Evolutionary conservation across 64 coral and sea anemone species (phyloP).

Genomic region (Platygyra sinensis): DNA sequence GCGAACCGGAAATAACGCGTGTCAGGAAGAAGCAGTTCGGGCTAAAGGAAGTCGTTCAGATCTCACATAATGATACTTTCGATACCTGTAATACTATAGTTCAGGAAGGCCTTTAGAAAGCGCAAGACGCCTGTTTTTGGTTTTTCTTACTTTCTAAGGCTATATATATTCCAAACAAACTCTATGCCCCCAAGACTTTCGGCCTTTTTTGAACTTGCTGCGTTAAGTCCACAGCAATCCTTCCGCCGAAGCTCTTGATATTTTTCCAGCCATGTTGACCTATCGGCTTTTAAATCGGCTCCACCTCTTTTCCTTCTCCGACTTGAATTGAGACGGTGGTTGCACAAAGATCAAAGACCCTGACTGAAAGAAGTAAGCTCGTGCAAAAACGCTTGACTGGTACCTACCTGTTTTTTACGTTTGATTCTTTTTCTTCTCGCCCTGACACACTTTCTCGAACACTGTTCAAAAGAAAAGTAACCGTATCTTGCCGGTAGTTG

Average conservation of each 20-base stretch:
- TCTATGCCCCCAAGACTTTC: not conserved
- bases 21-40: not conserved
- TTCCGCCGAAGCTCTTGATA: too few relatives aligned
- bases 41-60: not conserved
- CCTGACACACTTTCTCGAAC: too few relatives aligned
- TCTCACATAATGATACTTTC: not conserved
- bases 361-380: not conserved
- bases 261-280: too few relatives aligned
- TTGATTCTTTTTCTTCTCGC: too few relatives aligned
- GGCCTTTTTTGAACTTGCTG: too few relatives aligned
- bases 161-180: not conserved
- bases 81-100: not conserved
- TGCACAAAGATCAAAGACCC: not conserved
- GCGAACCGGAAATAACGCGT: not conserved
- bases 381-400: too few relatives aligned
- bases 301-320: not conserved
- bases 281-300: too few relatives aligned
- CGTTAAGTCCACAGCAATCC: too few relatives aligned
- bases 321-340: not conserved
- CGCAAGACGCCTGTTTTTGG: not conserved
- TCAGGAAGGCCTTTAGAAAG: not conserved
- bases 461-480: too few relatives aligned
- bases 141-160: not conserved
- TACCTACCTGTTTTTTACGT: too few relatives aligned
- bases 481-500: too few relatives aligned